These are phyloP conservation scores for Polypedilum pembai DNA, from an alignment of 1,140 invertebrate genomes.

Conservation along the genomic window DNA sequence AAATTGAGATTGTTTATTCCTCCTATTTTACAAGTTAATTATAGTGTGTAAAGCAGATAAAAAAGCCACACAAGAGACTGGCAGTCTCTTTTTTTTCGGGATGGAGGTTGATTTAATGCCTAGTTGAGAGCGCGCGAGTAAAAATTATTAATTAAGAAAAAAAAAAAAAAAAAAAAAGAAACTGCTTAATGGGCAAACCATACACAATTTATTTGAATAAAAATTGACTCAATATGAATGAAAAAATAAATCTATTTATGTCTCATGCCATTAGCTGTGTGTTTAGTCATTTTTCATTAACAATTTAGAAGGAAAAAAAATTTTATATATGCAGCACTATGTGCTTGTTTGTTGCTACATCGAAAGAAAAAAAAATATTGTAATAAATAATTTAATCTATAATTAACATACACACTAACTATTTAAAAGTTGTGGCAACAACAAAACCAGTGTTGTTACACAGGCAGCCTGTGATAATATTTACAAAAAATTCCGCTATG, in stretches of 20 bases:
- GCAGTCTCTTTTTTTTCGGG: no score
- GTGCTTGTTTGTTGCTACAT: not conserved
- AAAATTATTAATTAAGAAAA: constrained; percentile 8
- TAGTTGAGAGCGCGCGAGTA: not conserved
- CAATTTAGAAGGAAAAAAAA: constrained; percentile 8
- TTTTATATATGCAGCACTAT: not conserved
- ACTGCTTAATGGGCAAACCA: not conserved
- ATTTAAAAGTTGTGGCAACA: not conserved
- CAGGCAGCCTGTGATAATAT: no score
- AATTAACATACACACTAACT: constrained; percentile 23
- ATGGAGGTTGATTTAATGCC: no score
- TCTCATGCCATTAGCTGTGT: constrained; percentile 15
- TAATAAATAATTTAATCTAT: constrained; percentile 22
- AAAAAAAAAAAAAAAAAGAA: not conserved
- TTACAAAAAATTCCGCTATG: no score
- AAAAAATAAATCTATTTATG: constrained; percentile 15
- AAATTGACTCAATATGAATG: not conserved
- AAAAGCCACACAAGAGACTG: no score
- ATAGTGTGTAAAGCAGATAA: no score
- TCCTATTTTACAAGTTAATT: no score
- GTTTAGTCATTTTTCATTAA: constrained; percentile 12
- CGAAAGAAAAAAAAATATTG: not conserved
- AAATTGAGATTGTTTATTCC: no score
- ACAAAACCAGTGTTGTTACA: no score
- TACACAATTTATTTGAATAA: constrained; percentile 19